Evolutionary conservation across 2,888 invertebrate genomes (phyloP), one percentile per base, ranked within the genome.

Genomic region (Dicyrtomina minuta): DNA sequence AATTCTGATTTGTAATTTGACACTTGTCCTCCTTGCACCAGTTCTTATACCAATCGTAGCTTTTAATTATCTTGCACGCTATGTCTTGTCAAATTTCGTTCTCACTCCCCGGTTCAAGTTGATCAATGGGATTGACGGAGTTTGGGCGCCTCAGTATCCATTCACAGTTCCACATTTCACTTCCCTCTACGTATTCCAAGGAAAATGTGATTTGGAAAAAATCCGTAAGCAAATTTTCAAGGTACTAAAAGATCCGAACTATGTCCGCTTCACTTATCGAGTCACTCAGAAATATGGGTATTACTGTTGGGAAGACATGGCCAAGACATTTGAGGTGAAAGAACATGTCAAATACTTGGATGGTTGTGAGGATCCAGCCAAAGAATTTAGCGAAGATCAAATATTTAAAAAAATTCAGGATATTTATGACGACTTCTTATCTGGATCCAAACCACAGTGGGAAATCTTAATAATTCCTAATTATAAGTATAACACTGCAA

Each of bases 281-380:
- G 70, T 75, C 22, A 70, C 72, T 33, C 70, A 68, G 27, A 65
- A 71, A 55, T 73, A 64, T 58, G 72, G 72, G 17, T 77, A 72
- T 51, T 71, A 74, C 61, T 75, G 75, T 62, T 77, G 77, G 77
- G 74, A 75, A 59, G 68, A 71, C 27, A 60, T 72, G 44, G 67
- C 56, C 17, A 64, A 64, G 3, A 27, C 43, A 2, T 77, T 75
- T 70, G 68, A 73, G 5, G 71, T 77, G 2, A 41, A 49, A 20
- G 20, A 70, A 2, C 75, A 75, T 41, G 72, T 75, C 27, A 70
- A 65, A 39, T 61, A 72, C 44, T 44, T 75, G 10, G 43, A 66
- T 2, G 68, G 72, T n/a, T 49, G 59, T 51, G 70, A 70, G 56
- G 72, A 70, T 20, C 15, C 26, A 2, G 49, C n/a, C 4, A 64